Evolutionary conservation across 2,113 vertebrate genomes (phyloP).

Genomic region (Penelope pileata): DNA sequence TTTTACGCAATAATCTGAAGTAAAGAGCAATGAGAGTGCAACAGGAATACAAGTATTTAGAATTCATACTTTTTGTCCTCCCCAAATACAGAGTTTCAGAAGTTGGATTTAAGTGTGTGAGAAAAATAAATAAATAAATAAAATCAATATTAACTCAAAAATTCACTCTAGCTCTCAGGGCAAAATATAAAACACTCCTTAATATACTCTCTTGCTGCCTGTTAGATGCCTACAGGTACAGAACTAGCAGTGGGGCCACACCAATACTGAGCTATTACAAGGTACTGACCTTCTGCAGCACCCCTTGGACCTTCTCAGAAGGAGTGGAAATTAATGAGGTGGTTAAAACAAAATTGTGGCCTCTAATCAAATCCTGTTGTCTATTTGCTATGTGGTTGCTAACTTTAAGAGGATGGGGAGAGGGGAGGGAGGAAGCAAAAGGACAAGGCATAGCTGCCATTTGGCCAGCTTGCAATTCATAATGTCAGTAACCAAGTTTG

Average conservation of each 20-base stretch:
- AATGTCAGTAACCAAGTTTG: background rate
- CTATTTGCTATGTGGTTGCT: background rate
- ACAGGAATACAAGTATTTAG: background rate
- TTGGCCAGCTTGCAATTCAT: background rate
- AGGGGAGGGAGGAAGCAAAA: background rate
- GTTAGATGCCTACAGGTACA: background rate
- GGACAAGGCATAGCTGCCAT: background rate
- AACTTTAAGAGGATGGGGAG: background rate
- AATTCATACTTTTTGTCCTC: background rate
- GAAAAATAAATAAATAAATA: background rate
- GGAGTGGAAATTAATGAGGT: background rate
- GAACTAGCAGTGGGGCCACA: background rate
- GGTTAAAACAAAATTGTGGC: background rate
- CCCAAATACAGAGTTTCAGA: background rate
- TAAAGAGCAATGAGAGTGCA: background rate
- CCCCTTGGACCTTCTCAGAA: background rate
- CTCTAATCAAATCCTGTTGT: background rate
- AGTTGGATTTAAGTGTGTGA: background rate
- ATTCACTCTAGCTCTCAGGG: background rate
- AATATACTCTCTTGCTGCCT: background rate
- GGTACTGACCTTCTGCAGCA: background rate
- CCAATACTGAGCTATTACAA: background rate
- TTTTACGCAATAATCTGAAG: background rate
- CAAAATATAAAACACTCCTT: background rate
- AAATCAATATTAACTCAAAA: background rate